phyloP scores from a whole-genome alignment of 1,140 invertebrate species.

The Drosophila cardini region DNA sequence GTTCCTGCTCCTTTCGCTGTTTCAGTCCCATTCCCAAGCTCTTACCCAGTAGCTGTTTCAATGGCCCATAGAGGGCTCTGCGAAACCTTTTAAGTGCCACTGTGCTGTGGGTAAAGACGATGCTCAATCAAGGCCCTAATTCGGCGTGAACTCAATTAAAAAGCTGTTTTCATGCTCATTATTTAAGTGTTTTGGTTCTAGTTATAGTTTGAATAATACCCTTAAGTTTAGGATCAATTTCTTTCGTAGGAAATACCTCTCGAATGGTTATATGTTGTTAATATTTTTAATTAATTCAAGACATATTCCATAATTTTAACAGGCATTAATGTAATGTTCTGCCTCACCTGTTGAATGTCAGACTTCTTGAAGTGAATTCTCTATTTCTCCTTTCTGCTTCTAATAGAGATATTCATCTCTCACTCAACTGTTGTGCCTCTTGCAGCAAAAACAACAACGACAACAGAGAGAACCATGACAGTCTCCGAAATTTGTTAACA shows the following conservation, averaged over 20 bases:
- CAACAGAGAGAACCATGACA: background rate
- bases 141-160: constrained; percentile 69
- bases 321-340: background rate
- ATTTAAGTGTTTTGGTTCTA: background rate
- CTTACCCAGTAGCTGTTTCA: constrained; percentile 3
- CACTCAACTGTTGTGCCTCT: background rate
- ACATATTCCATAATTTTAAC: background rate
- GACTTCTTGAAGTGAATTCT: background rate
- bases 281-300: no score
- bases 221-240: no score
- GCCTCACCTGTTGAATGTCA: background rate
- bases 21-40: background rate
- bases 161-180: constrained; percentile 5
- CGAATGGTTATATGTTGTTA: no score
- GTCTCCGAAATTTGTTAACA: constrained; percentile 51
- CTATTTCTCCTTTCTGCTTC: background rate
- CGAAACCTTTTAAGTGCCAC: constrained; percentile 63
- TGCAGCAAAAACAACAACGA: background rate
- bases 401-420: constrained; percentile 2
- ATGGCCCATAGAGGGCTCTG: constrained; percentile 24
- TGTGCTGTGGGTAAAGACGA: constrained; percentile 34
- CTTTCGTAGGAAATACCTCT: no score
- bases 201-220: background rate
- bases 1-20: background rate
- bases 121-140: constrained; percentile 69